These are phyloP conservation scores for Pseudoatta argentina DNA, from an alignment of 1,140 invertebrate genomes.

Conservation along the genomic window DNA sequence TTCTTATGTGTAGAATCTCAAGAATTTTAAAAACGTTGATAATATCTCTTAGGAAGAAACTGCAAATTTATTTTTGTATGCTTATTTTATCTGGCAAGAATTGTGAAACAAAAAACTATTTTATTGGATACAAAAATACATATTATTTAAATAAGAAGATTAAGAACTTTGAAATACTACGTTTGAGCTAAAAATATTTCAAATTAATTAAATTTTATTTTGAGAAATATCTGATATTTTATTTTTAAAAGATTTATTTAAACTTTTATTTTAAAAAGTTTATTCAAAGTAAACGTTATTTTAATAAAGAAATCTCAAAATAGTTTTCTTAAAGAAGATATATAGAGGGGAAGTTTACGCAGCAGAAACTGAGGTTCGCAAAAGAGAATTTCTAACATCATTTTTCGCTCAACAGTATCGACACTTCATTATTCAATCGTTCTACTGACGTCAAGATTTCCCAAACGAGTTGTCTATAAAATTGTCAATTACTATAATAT, in stretches of 20 bases:
- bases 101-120: neutral
- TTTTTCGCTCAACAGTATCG: conserved; percentile 16
- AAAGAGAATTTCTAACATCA: conserved; percentile 41
- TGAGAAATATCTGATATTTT: neutral
- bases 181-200: neutral
- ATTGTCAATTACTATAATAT: conserved; percentile 21
- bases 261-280: conserved; percentile 27
- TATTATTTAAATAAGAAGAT: neutral
- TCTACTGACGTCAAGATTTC: conserved; percentile 33
- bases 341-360: conserved; percentile 14
- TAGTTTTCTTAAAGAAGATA: conserved; percentile 9
- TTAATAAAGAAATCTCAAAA: conserved; percentile 34
- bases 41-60: no score
- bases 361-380: conserved; percentile 2
- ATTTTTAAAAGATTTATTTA: conserved; percentile 12
- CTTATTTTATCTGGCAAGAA: neutral
- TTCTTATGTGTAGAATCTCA: neutral
- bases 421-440: conserved; percentile 30
- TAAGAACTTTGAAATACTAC: neutral
- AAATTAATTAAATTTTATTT: conserved; percentile 1
- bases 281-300: conserved; percentile 8
- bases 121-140: neutral
- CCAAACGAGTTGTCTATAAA: neutral
- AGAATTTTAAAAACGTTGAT: conserved; percentile 13
- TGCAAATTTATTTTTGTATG: neutral